These are phyloP conservation scores for Caranx ignobilis DNA, from an alignment of 2,113 vertebrate species.

Conservation along the genomic window DNA sequence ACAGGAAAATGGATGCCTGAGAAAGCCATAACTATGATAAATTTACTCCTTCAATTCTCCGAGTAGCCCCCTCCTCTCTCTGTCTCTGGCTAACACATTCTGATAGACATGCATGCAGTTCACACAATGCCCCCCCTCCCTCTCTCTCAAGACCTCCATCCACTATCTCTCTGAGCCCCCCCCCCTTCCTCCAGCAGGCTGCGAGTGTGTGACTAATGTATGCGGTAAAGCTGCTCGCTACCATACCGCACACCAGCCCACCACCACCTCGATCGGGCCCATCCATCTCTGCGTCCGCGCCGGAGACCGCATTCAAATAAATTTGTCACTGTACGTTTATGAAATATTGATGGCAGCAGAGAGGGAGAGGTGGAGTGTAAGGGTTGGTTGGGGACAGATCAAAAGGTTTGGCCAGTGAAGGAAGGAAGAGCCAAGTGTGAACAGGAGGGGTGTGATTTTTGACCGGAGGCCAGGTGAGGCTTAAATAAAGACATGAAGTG, in stretches of 20 bases:
- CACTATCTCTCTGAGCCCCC: conserved; percentile 86
- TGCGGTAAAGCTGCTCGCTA: conserved; percentile 96
- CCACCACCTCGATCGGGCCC: conserved; percentile 91
- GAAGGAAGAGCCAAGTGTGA: conserved; percentile 40
- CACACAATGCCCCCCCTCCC: conserved; percentile 59
- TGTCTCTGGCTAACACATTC: conserved; percentile 63
- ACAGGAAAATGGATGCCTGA: conserved; percentile 94
- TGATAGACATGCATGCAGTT: conserved; percentile 77
- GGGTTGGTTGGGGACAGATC: conserved; percentile 70
- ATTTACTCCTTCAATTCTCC: conserved; percentile 85
- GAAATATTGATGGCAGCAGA: conserved; percentile 88
- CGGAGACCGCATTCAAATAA: conserved; percentile 86
- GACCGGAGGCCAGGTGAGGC: conserved; percentile 40
- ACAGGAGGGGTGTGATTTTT: conserved; percentile 51
- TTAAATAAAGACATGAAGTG: conserved; percentile 47
- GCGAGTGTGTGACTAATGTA: conserved; percentile 93
- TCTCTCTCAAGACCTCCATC: conserved; percentile 74
- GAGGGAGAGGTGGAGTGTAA: conserved; percentile 56
- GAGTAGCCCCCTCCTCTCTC: conserved; percentile 66
- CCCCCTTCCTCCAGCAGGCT: conserved; percentile 66
- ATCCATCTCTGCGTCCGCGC: conserved; percentile 92
- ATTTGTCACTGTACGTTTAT: conserved; percentile 86
- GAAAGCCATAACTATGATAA: conserved; percentile 99
- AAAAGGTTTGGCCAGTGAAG: conserved; percentile 46
- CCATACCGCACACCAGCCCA: conserved; percentile 92